These are phyloP conservation scores for Zoanthus solanderi DNA, from an alignment of 92 coral and sea anemone species.

Conservation along the genomic window DNA sequence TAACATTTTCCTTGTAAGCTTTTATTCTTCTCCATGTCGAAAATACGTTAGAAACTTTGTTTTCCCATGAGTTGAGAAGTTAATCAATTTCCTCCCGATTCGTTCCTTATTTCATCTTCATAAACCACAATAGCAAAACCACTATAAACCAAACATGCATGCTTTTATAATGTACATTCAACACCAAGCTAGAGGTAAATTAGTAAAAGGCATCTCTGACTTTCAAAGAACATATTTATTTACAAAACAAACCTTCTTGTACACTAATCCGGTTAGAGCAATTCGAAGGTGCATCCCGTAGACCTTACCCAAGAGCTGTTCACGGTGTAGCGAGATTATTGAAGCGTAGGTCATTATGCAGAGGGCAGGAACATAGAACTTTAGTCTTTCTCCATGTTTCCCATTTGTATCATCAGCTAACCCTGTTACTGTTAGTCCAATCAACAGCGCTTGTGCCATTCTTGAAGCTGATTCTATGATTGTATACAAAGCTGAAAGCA, in stretches of 20 bases:
- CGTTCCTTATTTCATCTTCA: too few species aligned
- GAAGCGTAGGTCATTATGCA: slow-evolving; percentile 30
- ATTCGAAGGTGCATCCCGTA: slow-evolving; percentile 41
- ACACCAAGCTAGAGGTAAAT: too few species aligned
- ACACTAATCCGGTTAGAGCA: slow-evolving; percentile 31
- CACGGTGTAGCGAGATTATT: slow-evolving; percentile 33
- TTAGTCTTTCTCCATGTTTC: slow-evolving; percentile 24
- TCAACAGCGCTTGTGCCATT: slow-evolving; percentile 30
- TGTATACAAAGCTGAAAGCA: slow-evolving; percentile 36
- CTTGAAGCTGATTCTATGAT: slow-evolving; percentile 30
- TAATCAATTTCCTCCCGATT: too few species aligned
- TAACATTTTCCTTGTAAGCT: too few species aligned
- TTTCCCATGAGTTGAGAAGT: too few species aligned
- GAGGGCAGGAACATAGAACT: slow-evolving; percentile 31
- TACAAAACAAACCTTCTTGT: slow-evolving; percentile 9
- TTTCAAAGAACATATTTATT: background rate
- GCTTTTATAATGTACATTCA: too few species aligned
- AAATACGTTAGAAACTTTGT: too few species aligned
- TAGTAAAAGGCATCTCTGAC: too few species aligned
- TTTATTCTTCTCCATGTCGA: too few species aligned
- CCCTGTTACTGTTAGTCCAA: slow-evolving; percentile 41
- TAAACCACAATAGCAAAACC: too few species aligned
- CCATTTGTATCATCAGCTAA: background rate
- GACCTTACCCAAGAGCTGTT: slow-evolving; percentile 38
- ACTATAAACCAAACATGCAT: too few species aligned